Percentiles rank a stretch among this genome's conserved stretches.
phyloP scores from a whole-genome alignment of 2,888 invertebrate species.

The Chalcosyrphus nemorum region DNA sequence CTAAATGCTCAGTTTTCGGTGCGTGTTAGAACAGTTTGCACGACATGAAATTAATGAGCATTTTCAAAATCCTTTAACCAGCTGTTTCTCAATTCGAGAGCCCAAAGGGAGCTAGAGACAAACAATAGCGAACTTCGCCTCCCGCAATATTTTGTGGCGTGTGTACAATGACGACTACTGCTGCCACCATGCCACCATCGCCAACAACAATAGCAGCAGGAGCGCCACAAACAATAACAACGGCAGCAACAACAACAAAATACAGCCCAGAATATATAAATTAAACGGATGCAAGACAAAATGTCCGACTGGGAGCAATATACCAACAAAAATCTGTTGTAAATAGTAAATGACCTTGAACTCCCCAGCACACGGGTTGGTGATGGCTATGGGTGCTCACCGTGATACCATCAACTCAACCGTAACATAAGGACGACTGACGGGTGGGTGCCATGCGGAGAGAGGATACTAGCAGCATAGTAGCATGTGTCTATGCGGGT shows the following conservation, averaged over 20 bases:
- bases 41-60: constrained; percentile 45
- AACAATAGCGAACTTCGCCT: constrained; percentile 6
- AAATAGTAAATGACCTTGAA: constrained; percentile 81
- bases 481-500: constrained; percentile 39
- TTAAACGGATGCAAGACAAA: constrained; percentile 55
- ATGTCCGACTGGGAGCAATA: constrained; percentile 50
- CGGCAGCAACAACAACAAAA: constrained; percentile 21
- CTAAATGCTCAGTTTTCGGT: background rate
- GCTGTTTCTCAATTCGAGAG: constrained; percentile 24
- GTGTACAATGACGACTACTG: constrained; percentile 7
- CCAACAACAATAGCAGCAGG: constrained; percentile 14
- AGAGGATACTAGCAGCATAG: constrained; percentile 2
- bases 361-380: constrained; percentile 76
- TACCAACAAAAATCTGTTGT: constrained; percentile 75
- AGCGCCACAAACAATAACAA: constrained; percentile 9
- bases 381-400: constrained; percentile 38
- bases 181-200: constrained; percentile 9
- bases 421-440: background rate
- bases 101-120: constrained; percentile 4
- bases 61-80: constrained; percentile 35
- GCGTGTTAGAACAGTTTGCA: constrained; percentile 14
- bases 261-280: constrained; percentile 33
- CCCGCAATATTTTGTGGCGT: background rate
- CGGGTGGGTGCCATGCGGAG: too few relatives aligned
- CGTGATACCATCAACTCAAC: constrained; percentile 10